A percentile compares a stretch with the other conserved stretches of the same genome.
phyloP scores from a whole-genome alignment of 1,140 invertebrate genomes.

The Drosophila nigrodunni region DNA sequence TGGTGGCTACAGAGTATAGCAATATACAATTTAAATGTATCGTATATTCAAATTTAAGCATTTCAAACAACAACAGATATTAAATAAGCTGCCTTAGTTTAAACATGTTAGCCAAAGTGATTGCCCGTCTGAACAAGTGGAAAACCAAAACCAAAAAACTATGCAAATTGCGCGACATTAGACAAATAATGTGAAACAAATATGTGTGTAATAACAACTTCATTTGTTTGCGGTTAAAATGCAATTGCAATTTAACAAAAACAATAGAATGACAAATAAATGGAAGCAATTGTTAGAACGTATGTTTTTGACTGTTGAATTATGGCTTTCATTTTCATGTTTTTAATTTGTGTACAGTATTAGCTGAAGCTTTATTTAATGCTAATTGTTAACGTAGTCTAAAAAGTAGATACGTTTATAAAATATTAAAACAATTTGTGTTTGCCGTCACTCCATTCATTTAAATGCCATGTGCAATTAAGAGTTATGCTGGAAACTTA shows the following conservation, averaged over 20 bases:
- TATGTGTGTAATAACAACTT: constrained; percentile 12
- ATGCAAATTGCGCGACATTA: constrained; percentile 28
- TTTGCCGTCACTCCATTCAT: constrained; percentile 23
- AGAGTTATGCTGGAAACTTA: constrained; percentile 61
- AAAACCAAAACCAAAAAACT: constrained; percentile 29
- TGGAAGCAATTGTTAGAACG: constrained; percentile 9
- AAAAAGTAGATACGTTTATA: constrained; percentile 54
- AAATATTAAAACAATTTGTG: constrained; percentile 40
- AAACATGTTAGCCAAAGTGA: constrained; percentile 53
- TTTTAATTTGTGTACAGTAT: constrained; percentile 25
- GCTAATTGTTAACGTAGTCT: constrained; percentile 51
- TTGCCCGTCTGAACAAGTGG: constrained; percentile 17
- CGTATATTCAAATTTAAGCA: constrained; percentile 32
- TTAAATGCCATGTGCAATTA: constrained; percentile 59
- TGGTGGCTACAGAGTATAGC: constrained; percentile 20
- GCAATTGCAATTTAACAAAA: constrained; percentile 13
- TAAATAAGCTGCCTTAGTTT: constrained; percentile 67
- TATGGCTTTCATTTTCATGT: constrained; percentile 19
- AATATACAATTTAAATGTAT: constrained; percentile 50
- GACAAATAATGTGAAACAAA: constrained; percentile 32
- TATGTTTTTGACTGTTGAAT: constrained; percentile 18
- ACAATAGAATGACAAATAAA: constrained; percentile 9
- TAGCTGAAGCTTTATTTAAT: constrained; percentile 48
- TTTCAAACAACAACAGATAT: constrained; percentile 34
- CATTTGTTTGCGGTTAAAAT: constrained; percentile 18